Percentiles rank a stretch among this genome's conserved stretches.
phyloP scores from a whole-genome alignment of 2,888 invertebrate species.

The Pammene fasciana region DNA sequence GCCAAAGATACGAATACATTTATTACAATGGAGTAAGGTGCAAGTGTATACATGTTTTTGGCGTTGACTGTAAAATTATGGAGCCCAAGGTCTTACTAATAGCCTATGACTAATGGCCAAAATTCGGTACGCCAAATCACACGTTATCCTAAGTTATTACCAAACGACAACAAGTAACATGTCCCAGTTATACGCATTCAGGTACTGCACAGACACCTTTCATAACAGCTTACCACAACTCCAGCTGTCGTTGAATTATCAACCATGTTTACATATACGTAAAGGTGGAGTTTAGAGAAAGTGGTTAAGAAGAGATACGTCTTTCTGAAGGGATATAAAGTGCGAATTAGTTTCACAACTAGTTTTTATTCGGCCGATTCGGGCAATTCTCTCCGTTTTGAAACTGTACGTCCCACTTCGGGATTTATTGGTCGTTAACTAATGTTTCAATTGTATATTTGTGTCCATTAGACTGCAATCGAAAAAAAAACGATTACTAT shows the following conservation, averaged over 20 bases:
- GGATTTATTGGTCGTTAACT: slow-evolving; percentile 26
- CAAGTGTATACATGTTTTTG: too few relatives aligned
- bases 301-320: neutral
- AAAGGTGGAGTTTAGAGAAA: neutral
- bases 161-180: slow-evolving; percentile 22
- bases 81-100: neutral
- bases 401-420: slow-evolving; percentile 30
- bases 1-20: too few relatives aligned
- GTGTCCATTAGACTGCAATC: neutral
- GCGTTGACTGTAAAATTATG: neutral
- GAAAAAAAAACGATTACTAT: too few relatives aligned
- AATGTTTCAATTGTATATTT: neutral
- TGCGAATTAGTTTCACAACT: slow-evolving; percentile 49
- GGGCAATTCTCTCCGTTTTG: slow-evolving; percentile 34
- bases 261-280: neutral
- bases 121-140: slow-evolving; percentile 7
- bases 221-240: too few relatives aligned
- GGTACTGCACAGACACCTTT: neutral
- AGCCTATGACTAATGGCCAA: neutral
- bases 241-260: too few relatives aligned
- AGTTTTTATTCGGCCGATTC: slow-evolving; percentile 40
- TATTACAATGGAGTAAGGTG: too few relatives aligned
- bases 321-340: slow-evolving; percentile 32
- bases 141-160: slow-evolving; percentile 10
- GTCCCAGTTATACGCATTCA: slow-evolving; percentile 17